Conservation (phyloP, 1,140 invertebrate genomes). For the Chlorops oryzae region DNA sequence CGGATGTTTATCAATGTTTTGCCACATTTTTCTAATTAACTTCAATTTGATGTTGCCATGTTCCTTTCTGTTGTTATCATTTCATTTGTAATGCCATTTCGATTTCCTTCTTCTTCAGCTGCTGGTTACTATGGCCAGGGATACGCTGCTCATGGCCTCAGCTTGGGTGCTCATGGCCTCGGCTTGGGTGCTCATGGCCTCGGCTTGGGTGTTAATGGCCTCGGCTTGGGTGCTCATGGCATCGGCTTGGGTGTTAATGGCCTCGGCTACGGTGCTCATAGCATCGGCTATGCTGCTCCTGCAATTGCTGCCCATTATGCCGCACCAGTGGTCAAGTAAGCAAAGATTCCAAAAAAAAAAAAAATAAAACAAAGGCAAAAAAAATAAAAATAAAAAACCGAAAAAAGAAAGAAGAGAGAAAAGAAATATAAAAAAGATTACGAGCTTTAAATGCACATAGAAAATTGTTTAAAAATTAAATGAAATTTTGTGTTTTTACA, state of each 20-base stretch:
- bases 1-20: no score
- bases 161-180: not conserved
- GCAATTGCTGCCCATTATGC: slow-evolving; percentile 38
- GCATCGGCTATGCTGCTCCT: slow-evolving; percentile 20
- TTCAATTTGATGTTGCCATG: not conserved
- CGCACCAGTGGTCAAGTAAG: slow-evolving; percentile 37
- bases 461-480: not conserved
- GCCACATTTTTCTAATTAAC: not conserved
- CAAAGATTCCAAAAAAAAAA: slow-evolving; percentile 14
- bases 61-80: not conserved
- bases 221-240: slow-evolving; percentile 13
- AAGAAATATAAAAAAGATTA: not conserved
- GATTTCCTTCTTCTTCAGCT: no score
- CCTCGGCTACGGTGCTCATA: slow-evolving; percentile 23
- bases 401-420: not conserved
- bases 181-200: no score
- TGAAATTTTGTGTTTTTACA: not conserved
- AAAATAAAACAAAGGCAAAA: not conserved
- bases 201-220: not conserved
- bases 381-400: not conserved
- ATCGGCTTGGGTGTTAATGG: slow-evolving; percentile 28
- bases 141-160: not conserved
- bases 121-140: not conserved
- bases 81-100: not conserved
- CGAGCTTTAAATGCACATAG: not conserved